Evolutionary conservation across 2,888 invertebrate species (phyloP), one percentile per base, ranked within the genome.

Genomic region (Gibbula magus): DNA sequence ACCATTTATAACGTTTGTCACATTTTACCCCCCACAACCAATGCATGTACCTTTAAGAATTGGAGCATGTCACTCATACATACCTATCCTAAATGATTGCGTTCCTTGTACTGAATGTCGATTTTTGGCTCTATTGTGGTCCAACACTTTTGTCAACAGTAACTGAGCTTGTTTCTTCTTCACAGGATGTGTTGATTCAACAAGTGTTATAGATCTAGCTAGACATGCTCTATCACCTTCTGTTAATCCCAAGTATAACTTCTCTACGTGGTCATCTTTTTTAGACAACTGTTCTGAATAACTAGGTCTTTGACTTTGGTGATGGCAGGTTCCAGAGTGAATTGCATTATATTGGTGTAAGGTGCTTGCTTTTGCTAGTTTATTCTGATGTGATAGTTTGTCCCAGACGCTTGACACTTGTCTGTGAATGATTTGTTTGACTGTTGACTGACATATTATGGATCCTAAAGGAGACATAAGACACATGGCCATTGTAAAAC

Each of bases 201-300:
- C 93, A 2, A 94, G 89, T 45, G 94, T 94, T 79, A 94, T 94
- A 2, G 92, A 91, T 82, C 91, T 89, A 8, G 94, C 93, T 61
- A 94, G 88, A 75, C 90, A 87, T 1, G 93, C 92, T 70, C 94
- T 84, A 2, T 93, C 86, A 0, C 93, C 88, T 16, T 83, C 78
- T 22, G 87, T 80, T 13, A 93, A 79, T 10, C 91, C 91, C 20
- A 83, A 20, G 78, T 84, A 90, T 10, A 91, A 79, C 18, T 79
- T 70, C 45, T 87, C 61, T 16, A 91, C 87, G 13, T 76, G 67
- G 8, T 75, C 70, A 20, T 78, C 76, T 16, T 61, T 52, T 13
- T 83, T 52, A 0, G 70, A 32, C n/a, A 78, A 2, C 2, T 70
- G 20, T 29, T 53, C 52, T 13, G 45, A 45, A 45, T 45, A 45